Evolutionary conservation across 1,140 invertebrate species (phyloP).

Genomic region (Colletes latitarsis): DNA sequence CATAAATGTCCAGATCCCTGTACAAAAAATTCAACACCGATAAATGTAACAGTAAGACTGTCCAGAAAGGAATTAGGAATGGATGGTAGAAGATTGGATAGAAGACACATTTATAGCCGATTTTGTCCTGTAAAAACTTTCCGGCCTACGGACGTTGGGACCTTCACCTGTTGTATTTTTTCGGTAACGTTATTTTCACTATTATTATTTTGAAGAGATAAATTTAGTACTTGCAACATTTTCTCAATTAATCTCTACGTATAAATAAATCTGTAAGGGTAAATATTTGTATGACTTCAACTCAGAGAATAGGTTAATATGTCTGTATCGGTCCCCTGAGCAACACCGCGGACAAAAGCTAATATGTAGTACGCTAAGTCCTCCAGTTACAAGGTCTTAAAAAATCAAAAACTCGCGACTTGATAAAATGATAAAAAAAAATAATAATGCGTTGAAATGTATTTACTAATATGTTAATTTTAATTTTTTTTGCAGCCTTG

Average conservation of each 20-base stretch:
- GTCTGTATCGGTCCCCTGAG: too few species aligned
- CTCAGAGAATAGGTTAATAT: too few species aligned
- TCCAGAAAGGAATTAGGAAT: slow-evolving; percentile 83
- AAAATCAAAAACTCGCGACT: too few species aligned
- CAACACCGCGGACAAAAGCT: too few species aligned
- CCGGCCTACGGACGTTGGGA: slow-evolving; percentile 87
- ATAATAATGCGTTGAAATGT: too few species aligned
- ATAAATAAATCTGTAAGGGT: too few species aligned
- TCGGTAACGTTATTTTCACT: slow-evolving; percentile 81
- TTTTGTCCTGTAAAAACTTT: slow-evolving; percentile 94
- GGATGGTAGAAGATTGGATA: slow-evolving; percentile 84
- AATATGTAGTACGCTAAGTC: too few species aligned
- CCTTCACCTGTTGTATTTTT: slow-evolving; percentile 92
- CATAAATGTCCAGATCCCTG: slow-evolving; percentile 96
- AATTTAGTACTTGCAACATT: not conserved
- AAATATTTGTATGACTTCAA: too few species aligned
- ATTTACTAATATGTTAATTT: slow-evolving; percentile 14
- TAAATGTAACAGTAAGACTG: slow-evolving; percentile 86
- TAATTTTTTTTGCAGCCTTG: slow-evolving; percentile 83
- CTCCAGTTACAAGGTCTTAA: too few species aligned
- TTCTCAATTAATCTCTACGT: too few species aligned
- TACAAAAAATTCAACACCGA: slow-evolving; percentile 86
- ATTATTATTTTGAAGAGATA: slow-evolving; percentile 35
- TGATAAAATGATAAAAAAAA: too few species aligned
- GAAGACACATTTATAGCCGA: slow-evolving; percentile 92